phyloP scores from a whole-genome alignment of 2,113 vertebrate species.

The Xenopus laevis region DNA sequence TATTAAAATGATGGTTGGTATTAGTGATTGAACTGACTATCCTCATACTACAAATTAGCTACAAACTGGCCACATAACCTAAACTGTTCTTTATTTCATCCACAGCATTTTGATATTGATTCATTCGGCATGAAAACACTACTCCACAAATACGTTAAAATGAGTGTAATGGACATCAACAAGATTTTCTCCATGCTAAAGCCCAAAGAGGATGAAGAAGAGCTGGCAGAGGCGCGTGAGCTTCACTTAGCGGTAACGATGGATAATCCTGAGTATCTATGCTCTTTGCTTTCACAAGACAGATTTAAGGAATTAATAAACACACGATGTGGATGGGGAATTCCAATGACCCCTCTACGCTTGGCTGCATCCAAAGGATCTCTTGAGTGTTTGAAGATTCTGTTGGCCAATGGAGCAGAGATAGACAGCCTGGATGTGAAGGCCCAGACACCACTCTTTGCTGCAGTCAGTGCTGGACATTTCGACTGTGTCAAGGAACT shows the following conservation, averaged over 20 bases:
- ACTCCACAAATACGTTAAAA: slow-evolving; percentile 57
- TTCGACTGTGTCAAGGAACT: slow-evolving; percentile 76
- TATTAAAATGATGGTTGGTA: too few relatives aligned
- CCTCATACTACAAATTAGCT: too few relatives aligned
- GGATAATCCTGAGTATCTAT: slow-evolving; percentile 66
- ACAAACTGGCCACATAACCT: too few relatives aligned
- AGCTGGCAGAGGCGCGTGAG: slow-evolving; percentile 62
- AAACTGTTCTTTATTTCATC: too few relatives aligned
- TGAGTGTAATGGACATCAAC: slow-evolving; percentile 88
- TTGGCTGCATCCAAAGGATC: slow-evolving; percentile 78
- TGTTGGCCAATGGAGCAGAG: slow-evolving; percentile 81
- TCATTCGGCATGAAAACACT: slow-evolving; percentile 54
- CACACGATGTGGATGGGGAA: slow-evolving; percentile 81
- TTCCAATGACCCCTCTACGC: slow-evolving; percentile 81
- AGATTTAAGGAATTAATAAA: slow-evolving; percentile 76
- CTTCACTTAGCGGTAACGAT: slow-evolving; percentile 72
- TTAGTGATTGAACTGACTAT: too few relatives aligned
- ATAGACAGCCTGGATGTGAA: slow-evolving; percentile 88
- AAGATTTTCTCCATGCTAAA: slow-evolving; percentile 92
- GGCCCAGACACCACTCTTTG: slow-evolving; percentile 91
- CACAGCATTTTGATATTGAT: too few relatives aligned
- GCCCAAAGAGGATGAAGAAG: slow-evolving; percentile 69
- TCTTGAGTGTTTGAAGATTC: slow-evolving; percentile 71
- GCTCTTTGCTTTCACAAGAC: slow-evolving; percentile 73
- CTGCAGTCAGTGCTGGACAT: slow-evolving; percentile 83